Base-by-base conservation (phyloP, 2,113 vertebrate species). In the Hippolais icterina region DNA sequence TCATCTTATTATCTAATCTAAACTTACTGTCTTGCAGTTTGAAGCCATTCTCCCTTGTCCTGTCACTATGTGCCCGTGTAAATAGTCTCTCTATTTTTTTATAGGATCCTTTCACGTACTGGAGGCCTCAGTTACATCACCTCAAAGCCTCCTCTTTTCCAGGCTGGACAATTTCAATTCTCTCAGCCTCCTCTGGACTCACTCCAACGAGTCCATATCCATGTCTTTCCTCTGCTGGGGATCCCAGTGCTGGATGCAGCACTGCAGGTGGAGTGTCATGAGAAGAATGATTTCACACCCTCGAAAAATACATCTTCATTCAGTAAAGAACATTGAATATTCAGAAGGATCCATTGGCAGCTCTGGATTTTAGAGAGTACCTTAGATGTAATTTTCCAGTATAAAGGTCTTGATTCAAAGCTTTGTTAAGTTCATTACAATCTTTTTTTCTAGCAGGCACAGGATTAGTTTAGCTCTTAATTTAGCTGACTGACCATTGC, bases 391-490 rank as follows among this genome's bases (percentile, higher is more conserved):
- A 46, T 87, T 94, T 95, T 89, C 16, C 59, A 72, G 15, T 72
- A 25, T 39, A 79, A 85, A 96, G 31, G 27, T 64, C n/a, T 75
- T 64, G 41, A 94, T 89, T 71, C 56, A 89, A 75, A 91, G 50
- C 69, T 89, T 83, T 84, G 60, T 84, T 64, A 87, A 91, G 61
- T 95, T 91, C 89, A 85, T 65, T 37, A 41, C 37, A 91, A 16
- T 72, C 25, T 79, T 87, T 81, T 77, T 82, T 95, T 63, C 84
- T 76, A 65, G 39, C 35, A 82, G 46, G 25, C 33, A 54, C 10
- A 50, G 63, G 82, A 79, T 90, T 76, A 87, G 44, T 90, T 92
- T 78, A 66, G 53, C 65, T 93, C 59, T 87, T 94, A 82, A 93
- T 96, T 85, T 96, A 95, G 42, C 53, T 79, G 53, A 83, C 78